A percentile compares a stretch with the other conserved stretches of the same genome.
phyloP scores from a whole-genome alignment of 2,797 vertebrate genomes.

The Toxotes lorentzi region DNA sequence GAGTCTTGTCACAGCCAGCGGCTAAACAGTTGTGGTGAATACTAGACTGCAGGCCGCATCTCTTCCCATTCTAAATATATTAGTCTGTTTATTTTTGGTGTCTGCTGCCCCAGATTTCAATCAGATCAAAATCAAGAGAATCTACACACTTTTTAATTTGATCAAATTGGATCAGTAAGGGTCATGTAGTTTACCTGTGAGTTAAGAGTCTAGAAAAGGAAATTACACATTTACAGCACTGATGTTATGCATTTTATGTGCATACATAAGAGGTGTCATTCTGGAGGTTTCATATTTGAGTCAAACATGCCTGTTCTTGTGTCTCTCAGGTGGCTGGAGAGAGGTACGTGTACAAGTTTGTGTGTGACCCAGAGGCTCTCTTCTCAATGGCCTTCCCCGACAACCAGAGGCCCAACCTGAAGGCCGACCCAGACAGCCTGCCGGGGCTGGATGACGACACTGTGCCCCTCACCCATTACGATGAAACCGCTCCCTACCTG shows the following conservation, averaged over 20 bases:
- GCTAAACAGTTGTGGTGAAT: not conserved
- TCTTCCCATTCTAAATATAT: not conserved
- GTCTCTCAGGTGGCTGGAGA: constrained; percentile 92
- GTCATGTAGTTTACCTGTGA: no score
- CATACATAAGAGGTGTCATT: no score
- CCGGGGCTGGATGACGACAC: constrained; percentile 91
- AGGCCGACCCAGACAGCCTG: constrained; percentile 90
- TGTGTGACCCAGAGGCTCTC: constrained; percentile 95
- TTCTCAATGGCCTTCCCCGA: constrained; percentile 98
- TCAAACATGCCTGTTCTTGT: not conserved
- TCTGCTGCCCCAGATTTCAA: not conserved
- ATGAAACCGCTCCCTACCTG: constrained; percentile 89
- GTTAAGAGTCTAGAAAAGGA: not conserved
- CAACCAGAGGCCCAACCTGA: constrained; percentile 95
- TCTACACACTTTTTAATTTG: not conserved
- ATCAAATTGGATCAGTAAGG: not conserved
- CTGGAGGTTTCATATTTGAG: not conserved
- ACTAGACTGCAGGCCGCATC: not conserved
- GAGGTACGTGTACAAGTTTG: constrained; percentile 97
- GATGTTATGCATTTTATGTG: not conserved
- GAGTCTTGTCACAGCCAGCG: not conserved
- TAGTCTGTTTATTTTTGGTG: not conserved
- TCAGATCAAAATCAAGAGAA: not conserved
- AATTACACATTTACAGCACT: not conserved
- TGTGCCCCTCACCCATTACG: constrained; percentile 93